Conservation (phyloP, 2,888 invertebrate species). For the Caenorhabditis afra region DNA sequence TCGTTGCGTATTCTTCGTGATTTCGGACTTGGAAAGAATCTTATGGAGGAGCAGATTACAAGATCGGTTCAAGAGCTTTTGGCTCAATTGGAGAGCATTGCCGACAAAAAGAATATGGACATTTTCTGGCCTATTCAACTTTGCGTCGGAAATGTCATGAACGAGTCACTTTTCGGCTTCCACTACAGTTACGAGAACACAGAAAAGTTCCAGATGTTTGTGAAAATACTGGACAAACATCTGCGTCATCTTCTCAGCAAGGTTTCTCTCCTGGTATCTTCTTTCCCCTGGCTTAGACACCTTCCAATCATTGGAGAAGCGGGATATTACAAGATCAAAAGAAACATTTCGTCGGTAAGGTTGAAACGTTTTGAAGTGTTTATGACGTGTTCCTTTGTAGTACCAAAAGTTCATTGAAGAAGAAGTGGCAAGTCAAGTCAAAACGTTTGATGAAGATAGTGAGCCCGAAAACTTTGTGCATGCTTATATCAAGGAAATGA, state of each 20-base stretch:
- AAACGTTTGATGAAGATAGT: slow-evolving; percentile 36
- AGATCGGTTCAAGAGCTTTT: slow-evolving; percentile 49
- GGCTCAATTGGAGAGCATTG: slow-evolving; percentile 38
- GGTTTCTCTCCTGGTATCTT: slow-evolving; percentile 26
- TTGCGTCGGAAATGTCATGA: slow-evolving; percentile 68
- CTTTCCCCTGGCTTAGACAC: slow-evolving; percentile 38
- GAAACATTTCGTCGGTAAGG: slow-evolving; percentile 41
- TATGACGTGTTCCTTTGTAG: no score
- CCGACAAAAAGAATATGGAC: slow-evolving; percentile 39
- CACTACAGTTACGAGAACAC: slow-evolving; percentile 57
- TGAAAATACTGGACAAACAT: slow-evolving; percentile 33
- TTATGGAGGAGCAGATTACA: slow-evolving; percentile 64
- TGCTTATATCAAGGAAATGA: slow-evolving; percentile 56
- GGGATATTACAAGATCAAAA: slow-evolving; percentile 31
- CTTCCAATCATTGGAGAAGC: slow-evolving; percentile 54
- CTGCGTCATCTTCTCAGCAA: slow-evolving; percentile 23
- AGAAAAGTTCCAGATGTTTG: slow-evolving; percentile 58
- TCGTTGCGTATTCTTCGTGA: slow-evolving; percentile 65
- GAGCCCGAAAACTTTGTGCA: slow-evolving; percentile 63
- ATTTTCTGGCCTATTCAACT: slow-evolving; percentile 64
- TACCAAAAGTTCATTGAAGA: slow-evolving; percentile 41
- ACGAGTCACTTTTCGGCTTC: slow-evolving; percentile 64
- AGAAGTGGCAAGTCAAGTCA: slow-evolving; percentile 28
- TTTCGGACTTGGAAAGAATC: slow-evolving; percentile 62
- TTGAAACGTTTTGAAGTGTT: background rate